These are phyloP conservation scores for Drosophila suboccidentalis DNA, from an alignment of 2,888 invertebrate genomes.

Conservation along the genomic window DNA sequence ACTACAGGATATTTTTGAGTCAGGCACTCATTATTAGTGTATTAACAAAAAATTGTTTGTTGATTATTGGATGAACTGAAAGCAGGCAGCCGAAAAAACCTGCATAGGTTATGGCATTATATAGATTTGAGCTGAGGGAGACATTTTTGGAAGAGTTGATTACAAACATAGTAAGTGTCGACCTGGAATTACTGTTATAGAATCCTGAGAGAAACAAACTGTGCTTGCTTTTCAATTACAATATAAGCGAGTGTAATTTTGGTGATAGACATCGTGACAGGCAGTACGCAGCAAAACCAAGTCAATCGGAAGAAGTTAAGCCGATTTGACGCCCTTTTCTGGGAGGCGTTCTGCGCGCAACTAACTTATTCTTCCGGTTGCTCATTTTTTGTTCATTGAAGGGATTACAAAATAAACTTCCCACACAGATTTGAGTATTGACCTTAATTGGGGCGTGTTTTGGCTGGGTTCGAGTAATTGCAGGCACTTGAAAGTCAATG, in stretches of 20 bases:
- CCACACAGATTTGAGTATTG: conserved; percentile 76
- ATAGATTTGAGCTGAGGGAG: background rate
- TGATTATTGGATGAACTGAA: conserved; percentile 33
- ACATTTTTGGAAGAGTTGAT: conserved; percentile 6
- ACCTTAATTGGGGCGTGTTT: conserved; percentile 72
- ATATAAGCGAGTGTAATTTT: conserved; percentile 64
- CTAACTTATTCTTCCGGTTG: conserved; percentile 47
- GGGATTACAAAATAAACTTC: conserved; percentile 65
- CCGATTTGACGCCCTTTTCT: conserved; percentile 62
- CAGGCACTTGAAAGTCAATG: conserved; percentile 69
- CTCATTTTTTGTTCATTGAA: conserved; percentile 47
- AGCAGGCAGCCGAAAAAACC: conserved; percentile 42
- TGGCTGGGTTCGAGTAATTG: conserved; percentile 69
- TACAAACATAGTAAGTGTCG: background rate
- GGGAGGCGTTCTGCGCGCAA: conserved; percentile 23
- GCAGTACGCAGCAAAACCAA: conserved; percentile 49
- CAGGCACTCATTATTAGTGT: background rate
- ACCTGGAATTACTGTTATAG: background rate
- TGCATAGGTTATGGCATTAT: conserved; percentile 13
- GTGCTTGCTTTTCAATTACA: conserved; percentile 69
- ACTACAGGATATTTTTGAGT: background rate
- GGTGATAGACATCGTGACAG: conserved; percentile 50
- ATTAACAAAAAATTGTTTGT: background rate
- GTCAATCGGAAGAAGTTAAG: conserved; percentile 80
- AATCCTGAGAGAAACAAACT: background rate